Evolutionary conservation across 2,888 invertebrate species (phyloP).

Genomic region (Adelphocoris suturalis): DNA sequence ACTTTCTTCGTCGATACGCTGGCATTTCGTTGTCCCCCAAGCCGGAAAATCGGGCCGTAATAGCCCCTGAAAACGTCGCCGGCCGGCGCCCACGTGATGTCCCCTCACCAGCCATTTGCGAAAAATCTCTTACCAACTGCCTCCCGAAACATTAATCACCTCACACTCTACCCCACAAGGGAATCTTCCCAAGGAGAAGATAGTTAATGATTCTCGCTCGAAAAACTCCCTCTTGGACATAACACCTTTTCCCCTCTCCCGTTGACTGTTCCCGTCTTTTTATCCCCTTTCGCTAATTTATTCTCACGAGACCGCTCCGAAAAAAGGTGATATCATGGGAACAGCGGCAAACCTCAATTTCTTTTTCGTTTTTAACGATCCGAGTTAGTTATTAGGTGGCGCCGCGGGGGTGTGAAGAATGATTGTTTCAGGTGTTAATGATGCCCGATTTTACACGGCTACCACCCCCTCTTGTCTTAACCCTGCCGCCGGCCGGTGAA

Average conservation of each 20-base stretch:
- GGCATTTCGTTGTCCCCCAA: too few relatives aligned
- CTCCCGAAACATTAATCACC: constrained; percentile 17
- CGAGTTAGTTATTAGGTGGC: constrained; percentile 45
- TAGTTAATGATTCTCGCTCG: constrained; percentile 19
- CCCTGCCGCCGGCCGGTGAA: background rate
- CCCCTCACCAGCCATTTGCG: background rate
- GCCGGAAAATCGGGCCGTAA: background rate
- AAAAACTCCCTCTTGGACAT: constrained; percentile 19
- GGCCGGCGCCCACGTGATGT: constrained; percentile 28
- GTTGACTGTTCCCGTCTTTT: too few relatives aligned
- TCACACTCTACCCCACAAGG: background rate
- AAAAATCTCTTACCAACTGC: constrained; percentile 19
- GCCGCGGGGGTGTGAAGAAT: constrained; percentile 66
- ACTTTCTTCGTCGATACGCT: too few relatives aligned
- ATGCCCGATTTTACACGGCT: constrained; percentile 68
- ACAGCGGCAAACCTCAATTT: constrained; percentile 31
- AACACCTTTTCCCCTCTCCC: constrained; percentile 2
- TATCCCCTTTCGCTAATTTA: constrained; percentile 47
- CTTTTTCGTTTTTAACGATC: constrained; percentile 39
- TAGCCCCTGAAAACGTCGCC: constrained; percentile 19
- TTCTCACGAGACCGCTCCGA: constrained; percentile 24
- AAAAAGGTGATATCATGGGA: constrained; percentile 49
- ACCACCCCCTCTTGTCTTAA: constrained; percentile 51
- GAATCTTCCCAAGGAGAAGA: constrained; percentile 5
- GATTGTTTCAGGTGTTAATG: constrained; percentile 71